Base-by-base conservation (phyloP, 2,888 invertebrate genomes). In the Harpalus rubripes region DNA sequence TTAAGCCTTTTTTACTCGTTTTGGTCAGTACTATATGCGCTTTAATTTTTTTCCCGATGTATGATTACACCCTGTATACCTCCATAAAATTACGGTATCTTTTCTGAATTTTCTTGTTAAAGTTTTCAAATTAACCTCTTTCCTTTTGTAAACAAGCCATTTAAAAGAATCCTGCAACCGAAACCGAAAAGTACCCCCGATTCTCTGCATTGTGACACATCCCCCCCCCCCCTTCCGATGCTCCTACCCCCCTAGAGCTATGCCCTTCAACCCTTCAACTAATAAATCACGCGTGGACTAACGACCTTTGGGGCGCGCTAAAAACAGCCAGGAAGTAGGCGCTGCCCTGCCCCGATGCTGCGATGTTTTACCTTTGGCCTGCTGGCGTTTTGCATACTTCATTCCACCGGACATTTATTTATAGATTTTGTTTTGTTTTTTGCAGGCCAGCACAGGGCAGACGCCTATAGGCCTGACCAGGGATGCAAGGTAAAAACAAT, bases 221-320 rank as follows among this genome's bases (percentile, higher is more conserved):
- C 1, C 15, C 61, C 18, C 61, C 8, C 58, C 1, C 1, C 1
- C 58, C n/a, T 16, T 15, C 12, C 61, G 10, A 6, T 12, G 32
- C 32, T 32, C 0, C 65, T 12, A 12, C 58, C n/a, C 59, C 59
- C 16, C 68, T 26, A n/a, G 68, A 78, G 18, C 26, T 26, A 74
- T 44, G 52, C 76, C 59, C 58, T 58, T 79, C 61, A 44, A 52
- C 81, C 81, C 81, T 81, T 68, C 81, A 26, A 15, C 18, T 81
- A 81, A 81, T 81, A 81, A 81, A 81, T 81, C 81, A 81, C 81
- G 81, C 52, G 16, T 68, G 63, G 81, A 68, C 65, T 81, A 81
- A 81, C 65, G 81, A 81, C 81, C 81, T 56, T 78, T 78, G 78
- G 76, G 65, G 65, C 68, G 56, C 63, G 44, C 81, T 56, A 81